A percentile compares a stretch with the other conserved stretches of the same genome.
Conservation (phyloP, 2,797 vertebrate genomes). For the Lemur catta region DNA sequence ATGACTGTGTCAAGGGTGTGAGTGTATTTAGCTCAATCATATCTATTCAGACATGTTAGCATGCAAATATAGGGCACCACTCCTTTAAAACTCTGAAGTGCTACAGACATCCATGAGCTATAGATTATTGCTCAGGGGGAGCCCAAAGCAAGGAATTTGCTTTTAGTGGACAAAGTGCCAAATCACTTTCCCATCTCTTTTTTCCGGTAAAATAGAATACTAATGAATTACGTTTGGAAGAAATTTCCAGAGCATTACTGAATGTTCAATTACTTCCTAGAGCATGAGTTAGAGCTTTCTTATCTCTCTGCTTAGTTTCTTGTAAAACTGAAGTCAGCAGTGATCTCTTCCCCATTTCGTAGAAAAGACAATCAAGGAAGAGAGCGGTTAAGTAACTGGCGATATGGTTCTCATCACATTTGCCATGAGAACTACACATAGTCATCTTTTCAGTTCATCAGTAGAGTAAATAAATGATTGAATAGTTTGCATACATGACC, state of each 20-base stretch:
- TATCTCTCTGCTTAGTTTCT: constrained; percentile 49
- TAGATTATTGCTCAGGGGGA: background rate
- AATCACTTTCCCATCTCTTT: background rate
- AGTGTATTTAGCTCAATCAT: background rate
- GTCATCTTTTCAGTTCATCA: background rate
- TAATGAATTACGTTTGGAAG: constrained; percentile 12
- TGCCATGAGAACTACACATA: background rate
- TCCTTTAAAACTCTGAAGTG: background rate
- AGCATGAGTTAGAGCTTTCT: background rate
- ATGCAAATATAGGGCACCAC: background rate
- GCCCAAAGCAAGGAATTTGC: background rate
- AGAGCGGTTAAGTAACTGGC: constrained; percentile 42
- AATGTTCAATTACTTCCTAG: background rate
- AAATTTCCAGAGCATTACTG: background rate
- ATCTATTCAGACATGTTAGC: background rate
- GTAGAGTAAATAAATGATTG: background rate
- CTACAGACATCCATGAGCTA: background rate
- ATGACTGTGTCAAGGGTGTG: background rate
- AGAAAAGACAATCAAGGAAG: constrained; percentile 68
- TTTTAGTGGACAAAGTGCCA: background rate
- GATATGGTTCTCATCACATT: background rate
- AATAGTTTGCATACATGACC: background rate
- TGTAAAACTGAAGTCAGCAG: constrained; percentile 55
- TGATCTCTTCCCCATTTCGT: constrained; percentile 73
- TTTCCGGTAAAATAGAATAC: background rate